A percentile compares a stretch with the other conserved stretches of the same genome.
These are phyloP conservation scores for Zaprionus lineosus DNA, from an alignment of 2,888 invertebrate genomes.

Conservation along the genomic window DNA sequence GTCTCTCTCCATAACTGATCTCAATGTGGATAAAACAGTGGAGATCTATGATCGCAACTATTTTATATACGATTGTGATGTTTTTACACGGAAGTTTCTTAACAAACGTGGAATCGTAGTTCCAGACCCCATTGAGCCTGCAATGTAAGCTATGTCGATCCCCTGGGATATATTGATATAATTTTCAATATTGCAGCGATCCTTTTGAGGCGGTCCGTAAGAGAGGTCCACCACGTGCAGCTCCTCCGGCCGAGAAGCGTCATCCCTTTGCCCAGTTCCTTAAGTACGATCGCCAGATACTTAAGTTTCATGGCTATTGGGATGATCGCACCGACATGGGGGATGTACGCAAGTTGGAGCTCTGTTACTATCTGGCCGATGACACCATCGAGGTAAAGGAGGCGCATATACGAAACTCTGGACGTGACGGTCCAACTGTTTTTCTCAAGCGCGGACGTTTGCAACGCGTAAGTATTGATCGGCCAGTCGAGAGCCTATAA, in stretches of 20 bases:
- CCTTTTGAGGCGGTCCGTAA: slow-evolving; percentile 82
- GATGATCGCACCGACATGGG: slow-evolving; percentile 93
- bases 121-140: slow-evolving; percentile 87
- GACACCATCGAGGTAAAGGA: slow-evolving; percentile 95
- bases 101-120: slow-evolving; percentile 93
- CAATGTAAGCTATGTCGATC: slow-evolving; percentile 79
- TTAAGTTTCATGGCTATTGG: slow-evolving; percentile 95
- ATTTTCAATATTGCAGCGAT: slow-evolving; percentile 71
- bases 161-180: slow-evolving; percentile 38
- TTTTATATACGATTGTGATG: slow-evolving; percentile 92
- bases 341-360: slow-evolving; percentile 89
- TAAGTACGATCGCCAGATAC: slow-evolving; percentile 89
- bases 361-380: slow-evolving; percentile 93
- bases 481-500: background rate
- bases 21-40: slow-evolving; percentile 92
- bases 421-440: slow-evolving; percentile 87
- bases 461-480: slow-evolving; percentile 86
- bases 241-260: slow-evolving; percentile 82
- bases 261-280: slow-evolving; percentile 91
- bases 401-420: slow-evolving; percentile 86
- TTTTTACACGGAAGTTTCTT: slow-evolving; percentile 92
- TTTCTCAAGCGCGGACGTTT: slow-evolving; percentile 90
- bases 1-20: slow-evolving; percentile 92
- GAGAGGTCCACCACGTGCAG: slow-evolving; percentile 42
- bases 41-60: slow-evolving; percentile 92